These are phyloP conservation scores for Vulpes vulpes DNA, from an alignment of 2,113 vertebrate genomes.

Conservation along the genomic window DNA sequence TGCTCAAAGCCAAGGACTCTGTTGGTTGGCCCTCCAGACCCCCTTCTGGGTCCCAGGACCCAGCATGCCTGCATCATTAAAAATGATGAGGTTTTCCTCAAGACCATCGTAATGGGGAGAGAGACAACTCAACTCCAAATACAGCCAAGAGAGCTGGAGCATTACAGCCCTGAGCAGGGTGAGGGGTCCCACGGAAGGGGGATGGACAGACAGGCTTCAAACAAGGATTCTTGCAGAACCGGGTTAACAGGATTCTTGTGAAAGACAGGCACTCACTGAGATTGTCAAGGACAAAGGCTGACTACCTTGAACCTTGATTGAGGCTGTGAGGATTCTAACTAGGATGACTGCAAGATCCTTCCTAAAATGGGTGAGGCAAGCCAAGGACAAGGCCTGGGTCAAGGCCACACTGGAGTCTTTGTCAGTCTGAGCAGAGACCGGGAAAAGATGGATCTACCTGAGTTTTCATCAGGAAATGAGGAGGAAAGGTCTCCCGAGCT, in stretches of 20 bases:
- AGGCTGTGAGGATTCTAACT: neutral
- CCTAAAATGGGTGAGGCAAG: neutral
- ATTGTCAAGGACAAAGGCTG: too few species aligned
- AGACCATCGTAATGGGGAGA: neutral
- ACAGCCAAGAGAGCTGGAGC: neutral
- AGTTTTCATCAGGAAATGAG: neutral
- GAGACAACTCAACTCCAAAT: neutral
- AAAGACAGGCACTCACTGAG: neutral
- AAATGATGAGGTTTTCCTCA: neutral
- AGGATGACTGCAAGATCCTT: neutral
- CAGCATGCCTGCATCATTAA: neutral
- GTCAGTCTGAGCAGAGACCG: neutral
- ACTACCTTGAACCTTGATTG: too few species aligned
- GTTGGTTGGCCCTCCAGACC: too few species aligned
- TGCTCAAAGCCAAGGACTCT: too few species aligned
- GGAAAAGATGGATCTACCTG: neutral
- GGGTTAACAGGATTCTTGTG: neutral
- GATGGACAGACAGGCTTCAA: too few species aligned
- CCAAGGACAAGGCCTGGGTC: too few species aligned
- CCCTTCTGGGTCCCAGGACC: too few species aligned
- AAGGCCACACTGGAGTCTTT: neutral
- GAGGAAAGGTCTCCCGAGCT: neutral
- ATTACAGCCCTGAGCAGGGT: neutral
- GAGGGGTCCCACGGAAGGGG: too few species aligned
- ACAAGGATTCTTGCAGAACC: too few species aligned